Evolutionary conservation across 2,888 invertebrate genomes (phyloP).

Genomic region (Callinectes sapidus): DNA sequence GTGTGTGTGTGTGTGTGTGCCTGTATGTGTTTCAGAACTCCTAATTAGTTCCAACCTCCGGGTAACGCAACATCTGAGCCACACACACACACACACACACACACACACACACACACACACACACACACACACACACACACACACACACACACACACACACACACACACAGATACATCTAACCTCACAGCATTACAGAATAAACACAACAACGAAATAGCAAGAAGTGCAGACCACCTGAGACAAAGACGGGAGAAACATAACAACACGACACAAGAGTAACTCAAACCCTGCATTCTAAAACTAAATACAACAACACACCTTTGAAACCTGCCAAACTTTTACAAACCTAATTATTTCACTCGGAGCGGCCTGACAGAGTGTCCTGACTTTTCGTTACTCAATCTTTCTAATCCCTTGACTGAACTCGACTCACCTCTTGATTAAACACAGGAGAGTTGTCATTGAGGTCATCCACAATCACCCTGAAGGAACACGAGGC

Average conservation of each 20-base stretch:
- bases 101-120: not conserved
- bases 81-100: no score
- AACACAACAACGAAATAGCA: not conserved
- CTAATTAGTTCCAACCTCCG: not conserved
- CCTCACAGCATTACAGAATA: not conserved
- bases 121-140: no score
- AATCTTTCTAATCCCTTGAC: not conserved
- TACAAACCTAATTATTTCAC: no score
- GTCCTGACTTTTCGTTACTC: no score
- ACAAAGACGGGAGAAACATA: no score
- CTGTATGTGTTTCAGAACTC: not conserved
- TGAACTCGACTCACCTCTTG: conserved; percentile 53
- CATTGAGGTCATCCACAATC: conserved; percentile 69
- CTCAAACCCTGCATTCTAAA: no score
- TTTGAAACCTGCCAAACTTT: no score
- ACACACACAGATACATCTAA: not conserved
- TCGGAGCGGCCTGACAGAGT: no score
- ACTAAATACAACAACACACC: no score
- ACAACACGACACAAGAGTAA: no score
- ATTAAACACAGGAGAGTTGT: conserved; percentile 69
- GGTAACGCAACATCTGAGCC: not conserved
- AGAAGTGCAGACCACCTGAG: no score
- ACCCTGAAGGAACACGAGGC: conserved; percentile 70
- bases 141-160: conserved; percentile 1
- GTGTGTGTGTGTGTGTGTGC: not conserved